Base-by-base conservation (phyloP, 2,888 invertebrate species). In the Adela reaumurella region DNA sequence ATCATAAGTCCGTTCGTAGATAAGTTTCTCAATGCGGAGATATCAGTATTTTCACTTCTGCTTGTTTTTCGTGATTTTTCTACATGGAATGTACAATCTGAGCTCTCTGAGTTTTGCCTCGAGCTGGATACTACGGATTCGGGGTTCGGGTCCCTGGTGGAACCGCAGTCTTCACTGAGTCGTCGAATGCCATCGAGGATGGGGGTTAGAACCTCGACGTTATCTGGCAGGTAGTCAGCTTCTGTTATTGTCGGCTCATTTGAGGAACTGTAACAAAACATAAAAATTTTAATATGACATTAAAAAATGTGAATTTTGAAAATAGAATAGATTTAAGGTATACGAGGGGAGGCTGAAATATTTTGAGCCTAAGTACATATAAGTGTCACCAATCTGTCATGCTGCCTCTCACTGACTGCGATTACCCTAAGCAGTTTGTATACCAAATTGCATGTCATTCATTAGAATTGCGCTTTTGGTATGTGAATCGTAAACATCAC, bases 131-230 rank as follows among this genome's bases (percentile, higher is more conserved):
- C 58, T 50, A 2, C 16, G 14, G 35, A 24, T n/a, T 43, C 19
- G 10, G 43, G 43, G 4, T 19, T 35, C 4, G 41, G 6, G 20
- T 2, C 5, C 14, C 6, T 18, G n/a, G 63, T 59, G 18, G 59
- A 54, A 3, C 65, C 63, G 8, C 58, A 55, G 11, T 61, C 58
- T 42, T 67, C 66, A 19, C 61, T 64, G 19, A 79, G 63, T 1
- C 76, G 67, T 29, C 69, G 59, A 8, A 79, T 59, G 0, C 79
- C 79, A 52, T 80, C 79, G 16, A 78, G 62, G 17, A 79, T 76
- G 0, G 79, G 79, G 1, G 74, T 74, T 69, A 79, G 74, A 1
- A 79, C 76, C 56, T 79, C 78, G 11, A 79, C 74, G 49, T 76
- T 74, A 57, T 78, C 79, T 0, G 79, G 79, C 0, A 79, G 64